Evolutionary conservation across 2,113 vertebrate genomes (phyloP).

Genomic region (Puntigrus tetrazona): DNA sequence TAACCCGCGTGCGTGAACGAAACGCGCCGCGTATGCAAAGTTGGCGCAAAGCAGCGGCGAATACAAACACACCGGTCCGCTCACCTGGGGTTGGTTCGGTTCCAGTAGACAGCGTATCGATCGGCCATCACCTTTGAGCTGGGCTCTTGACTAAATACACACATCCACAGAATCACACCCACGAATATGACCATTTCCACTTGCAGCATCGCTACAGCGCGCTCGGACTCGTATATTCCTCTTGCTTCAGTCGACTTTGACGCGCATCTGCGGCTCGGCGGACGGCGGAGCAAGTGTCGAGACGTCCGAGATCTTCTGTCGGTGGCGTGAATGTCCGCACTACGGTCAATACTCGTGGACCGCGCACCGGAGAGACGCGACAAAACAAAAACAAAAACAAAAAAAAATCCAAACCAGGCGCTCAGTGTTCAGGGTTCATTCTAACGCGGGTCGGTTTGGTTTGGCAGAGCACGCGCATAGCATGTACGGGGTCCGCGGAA

Average conservation of each 20-base stretch:
- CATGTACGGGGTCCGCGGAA: background rate
- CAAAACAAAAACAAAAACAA: too few relatives aligned
- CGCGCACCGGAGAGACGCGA: conserved; percentile 6
- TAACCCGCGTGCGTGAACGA: background rate
- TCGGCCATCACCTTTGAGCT: conserved; percentile 95
- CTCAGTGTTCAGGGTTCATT: conserved; percentile 2
- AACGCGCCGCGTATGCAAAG: background rate
- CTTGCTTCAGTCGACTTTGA: conserved; percentile 65
- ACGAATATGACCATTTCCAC: conserved; percentile 92
- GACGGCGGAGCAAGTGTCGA: conserved; percentile 18
- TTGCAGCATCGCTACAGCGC: conserved; percentile 88
- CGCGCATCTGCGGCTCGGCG: conserved; percentile 65
- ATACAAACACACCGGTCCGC: conserved; percentile 31
- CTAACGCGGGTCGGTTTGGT: background rate
- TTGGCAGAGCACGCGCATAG: background rate
- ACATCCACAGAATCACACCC: conserved; percentile 91
- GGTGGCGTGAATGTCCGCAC: conserved; percentile 2
- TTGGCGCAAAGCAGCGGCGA: background rate
- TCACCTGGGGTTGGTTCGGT: conserved; percentile 95
- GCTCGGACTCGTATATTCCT: conserved; percentile 71
- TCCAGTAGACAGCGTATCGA: conserved; percentile 98
- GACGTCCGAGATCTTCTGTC: conserved; percentile 26
- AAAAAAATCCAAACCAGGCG: background rate
- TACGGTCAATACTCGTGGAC: conserved; percentile 11
- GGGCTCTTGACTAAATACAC: conserved; percentile 92